Conservation (phyloP, 2,113 vertebrate genomes). For the Pelusios castaneus region DNA sequence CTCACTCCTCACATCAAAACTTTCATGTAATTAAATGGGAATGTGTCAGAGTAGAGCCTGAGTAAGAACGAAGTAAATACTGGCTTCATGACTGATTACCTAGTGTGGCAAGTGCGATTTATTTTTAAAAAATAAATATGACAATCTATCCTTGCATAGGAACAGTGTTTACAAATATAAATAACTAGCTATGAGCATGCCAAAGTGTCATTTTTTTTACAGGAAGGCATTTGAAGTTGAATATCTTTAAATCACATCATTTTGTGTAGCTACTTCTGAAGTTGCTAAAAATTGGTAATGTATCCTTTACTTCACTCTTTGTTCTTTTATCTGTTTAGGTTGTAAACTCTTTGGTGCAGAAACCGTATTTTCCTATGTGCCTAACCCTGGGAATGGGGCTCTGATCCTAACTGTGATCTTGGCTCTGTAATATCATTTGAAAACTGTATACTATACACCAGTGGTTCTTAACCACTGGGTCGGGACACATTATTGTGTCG, state of each 20-base stretch:
- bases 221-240: neutral
- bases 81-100: neutral
- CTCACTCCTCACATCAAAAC: neutral
- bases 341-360: neutral
- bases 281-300: neutral
- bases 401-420: neutral
- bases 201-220: neutral
- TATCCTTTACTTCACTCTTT: rapidly evolving
- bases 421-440: neutral
- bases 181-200: neutral
- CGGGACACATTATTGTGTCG: too few relatives aligned
- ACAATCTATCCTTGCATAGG: neutral
- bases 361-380: neutral
- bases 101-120: neutral
- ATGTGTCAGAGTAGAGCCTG: neutral
- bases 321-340: neutral
- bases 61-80: neutral
- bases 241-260: neutral
- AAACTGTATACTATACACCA: neutral
- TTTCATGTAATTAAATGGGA: neutral
- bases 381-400: neutral
- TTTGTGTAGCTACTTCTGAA: neutral
- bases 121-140: neutral
- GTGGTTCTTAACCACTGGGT: too few relatives aligned
- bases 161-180: neutral